A percentile compares a stretch with the other conserved stretches of the same genome.
Evolutionary conservation across 1,140 invertebrate genomes (phyloP).

Genomic region (Cydia fagiglandana): DNA sequence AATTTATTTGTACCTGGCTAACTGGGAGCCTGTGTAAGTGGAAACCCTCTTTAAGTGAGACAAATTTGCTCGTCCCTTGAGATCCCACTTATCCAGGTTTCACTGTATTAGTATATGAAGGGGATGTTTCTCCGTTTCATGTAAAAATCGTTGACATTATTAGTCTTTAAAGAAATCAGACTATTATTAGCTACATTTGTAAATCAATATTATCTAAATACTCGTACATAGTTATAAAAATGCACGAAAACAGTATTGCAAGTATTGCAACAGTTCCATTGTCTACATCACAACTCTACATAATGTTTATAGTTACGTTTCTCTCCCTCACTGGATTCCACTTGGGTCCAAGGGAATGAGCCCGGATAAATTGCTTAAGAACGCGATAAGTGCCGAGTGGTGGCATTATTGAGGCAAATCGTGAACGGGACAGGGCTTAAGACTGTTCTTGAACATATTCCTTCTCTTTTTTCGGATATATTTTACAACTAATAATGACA

Average conservation of each 20-base stretch:
- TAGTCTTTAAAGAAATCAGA: too few relatives aligned
- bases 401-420: slow-evolving; percentile 69
- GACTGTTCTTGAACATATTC: not conserved
- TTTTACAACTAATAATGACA: too few relatives aligned
- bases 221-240: not conserved
- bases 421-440: slow-evolving; percentile 40
- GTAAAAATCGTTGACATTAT: too few relatives aligned
- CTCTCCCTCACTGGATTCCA: not conserved
- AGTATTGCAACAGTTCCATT: not conserved
- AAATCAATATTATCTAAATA: too few relatives aligned
- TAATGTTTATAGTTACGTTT: slow-evolving; percentile 15
- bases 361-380: slow-evolving; percentile 46
- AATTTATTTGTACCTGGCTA: too few relatives aligned
- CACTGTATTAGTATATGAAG: not conserved
- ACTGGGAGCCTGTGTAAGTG: too few relatives aligned
- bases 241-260: not conserved
- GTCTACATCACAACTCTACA: too few relatives aligned
- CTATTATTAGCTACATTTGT: too few relatives aligned
- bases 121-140: too few relatives aligned
- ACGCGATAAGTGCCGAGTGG: slow-evolving; percentile 54
- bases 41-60: too few relatives aligned
- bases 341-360: slow-evolving; percentile 16
- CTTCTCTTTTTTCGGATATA: not conserved
- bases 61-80: too few relatives aligned
- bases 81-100: too few relatives aligned